phyloP scores from a whole-genome alignment of 2,888 invertebrate genomes.

The Bugula neritina region DNA sequence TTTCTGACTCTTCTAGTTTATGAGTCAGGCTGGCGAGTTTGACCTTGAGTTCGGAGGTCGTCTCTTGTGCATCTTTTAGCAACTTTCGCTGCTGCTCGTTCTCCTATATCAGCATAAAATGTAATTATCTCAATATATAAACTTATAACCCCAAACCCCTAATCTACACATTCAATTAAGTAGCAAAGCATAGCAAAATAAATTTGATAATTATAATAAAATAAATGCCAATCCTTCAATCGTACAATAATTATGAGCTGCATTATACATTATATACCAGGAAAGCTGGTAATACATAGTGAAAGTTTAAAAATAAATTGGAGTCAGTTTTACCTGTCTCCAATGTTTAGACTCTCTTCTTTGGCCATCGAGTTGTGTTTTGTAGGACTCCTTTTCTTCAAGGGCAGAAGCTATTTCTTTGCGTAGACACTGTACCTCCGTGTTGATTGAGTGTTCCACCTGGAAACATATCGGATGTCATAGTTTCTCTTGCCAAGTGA shows the following conservation, averaged over 20 bases:
- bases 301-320: too few species aligned
- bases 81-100: constrained; percentile 37
- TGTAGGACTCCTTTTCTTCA: not conserved
- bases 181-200: too few species aligned
- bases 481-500: too few species aligned
- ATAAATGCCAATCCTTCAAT: too few species aligned
- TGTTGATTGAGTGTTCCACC: constrained; percentile 19
- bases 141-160: too few species aligned
- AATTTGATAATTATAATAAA: too few species aligned
- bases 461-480: not conserved
- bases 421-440: not conserved
- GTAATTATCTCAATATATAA: too few species aligned
- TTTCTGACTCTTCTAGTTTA: not conserved
- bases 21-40: constrained; percentile 35
- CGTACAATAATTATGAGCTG: too few species aligned
- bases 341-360: constrained; percentile 12
- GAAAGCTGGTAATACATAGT: too few species aligned
- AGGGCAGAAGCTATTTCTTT: not conserved
- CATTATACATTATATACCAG: too few species aligned
- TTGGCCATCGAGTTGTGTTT: not conserved
- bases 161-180: too few species aligned
- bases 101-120: constrained; percentile 42
- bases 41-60: constrained; percentile 38
- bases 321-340: constrained; percentile 19
- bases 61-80: constrained; percentile 38